phyloP scores from a whole-genome alignment of 2,888 invertebrate genomes.

The Syrphus vitripennis region DNA sequence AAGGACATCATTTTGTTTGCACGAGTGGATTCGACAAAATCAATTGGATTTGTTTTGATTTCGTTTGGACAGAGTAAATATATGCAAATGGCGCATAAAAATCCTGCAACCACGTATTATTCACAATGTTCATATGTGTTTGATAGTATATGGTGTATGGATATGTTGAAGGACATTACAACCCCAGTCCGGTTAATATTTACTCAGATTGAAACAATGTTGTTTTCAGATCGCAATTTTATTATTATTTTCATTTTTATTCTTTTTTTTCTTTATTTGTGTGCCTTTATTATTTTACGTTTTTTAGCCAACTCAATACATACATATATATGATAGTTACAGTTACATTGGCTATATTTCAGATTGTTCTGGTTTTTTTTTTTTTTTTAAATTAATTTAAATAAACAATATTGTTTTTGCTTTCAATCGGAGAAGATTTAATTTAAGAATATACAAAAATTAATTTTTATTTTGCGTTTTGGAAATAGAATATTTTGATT shows the following conservation, averaged over 20 bases:
- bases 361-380: conserved; percentile 49
- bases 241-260: not conserved
- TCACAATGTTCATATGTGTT: not conserved
- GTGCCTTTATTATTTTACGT: not conserved
- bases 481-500: not conserved
- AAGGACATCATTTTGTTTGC: conserved; percentile 69
- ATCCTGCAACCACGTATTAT: conserved; percentile 49
- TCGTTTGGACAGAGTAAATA: conserved; percentile 70
- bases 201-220: conserved; percentile 68
- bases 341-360: conserved; percentile 10
- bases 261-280: not conserved
- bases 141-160: not conserved
- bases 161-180: conserved; percentile 27
- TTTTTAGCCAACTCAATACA: not conserved
- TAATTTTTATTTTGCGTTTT: not conserved
- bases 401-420: conserved; percentile 27
- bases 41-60: conserved; percentile 71
- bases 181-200: conserved; percentile 16
- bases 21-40: conserved; percentile 61
- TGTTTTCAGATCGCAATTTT: conserved; percentile 54
- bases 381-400: conserved; percentile 66
- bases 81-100: conserved; percentile 71
- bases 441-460: not conserved
- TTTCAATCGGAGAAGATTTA: conserved; percentile 21
- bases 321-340: no score